Base-by-base conservation (phyloP, 2,888 invertebrate species). In the Polydrusus cervinus region DNA sequence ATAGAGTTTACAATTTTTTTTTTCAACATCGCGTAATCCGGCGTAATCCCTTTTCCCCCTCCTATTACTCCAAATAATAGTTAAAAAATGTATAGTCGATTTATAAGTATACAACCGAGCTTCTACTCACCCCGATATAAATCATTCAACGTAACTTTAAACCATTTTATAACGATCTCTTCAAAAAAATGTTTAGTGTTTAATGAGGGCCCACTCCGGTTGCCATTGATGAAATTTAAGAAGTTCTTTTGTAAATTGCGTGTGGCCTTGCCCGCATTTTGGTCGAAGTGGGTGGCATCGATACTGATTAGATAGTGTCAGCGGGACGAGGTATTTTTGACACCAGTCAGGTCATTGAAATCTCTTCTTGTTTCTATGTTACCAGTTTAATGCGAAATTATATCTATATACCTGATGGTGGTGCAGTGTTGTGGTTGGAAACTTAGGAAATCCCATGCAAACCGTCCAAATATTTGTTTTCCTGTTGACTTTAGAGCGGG, bases 241-340 rank as follows among this genome's bases (percentile, higher is more conserved):
- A 20, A 65, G 38, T 30, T 34, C 55, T 53, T 71, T 49, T 6
- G 40, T 49, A 38, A 49, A 30, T 61, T 62, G 55, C 65, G 71
- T 64, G 71, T 71, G 71, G 71, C 45, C 43, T 62, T 47, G 45
- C 55, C 71, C 70, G 70, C 70, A 70, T 71, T 34, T 71, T 65
- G 9, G 3, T n/a, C 53, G 8, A 43, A 71, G n/a, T 71, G 70
- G 70, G 62, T 71, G 70, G 70, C 51, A 53, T 53, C 38, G 18
- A 67, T 20, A 38, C 20, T 13, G 34, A 34, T 47, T 9, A 45
- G 47, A 51, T 25, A 47, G 51, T 34, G 62, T 60, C 18, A 11
- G 10, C 16, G 34, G 16, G 16, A 18, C 18, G 38, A 57, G 38
- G 9, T 11, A 7, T 11, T 40, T 38, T 60, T 60, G 60, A 18